Evolutionary conservation across 2,888 invertebrate species (phyloP).

Genomic region (Orchesellides sinensis): DNA sequence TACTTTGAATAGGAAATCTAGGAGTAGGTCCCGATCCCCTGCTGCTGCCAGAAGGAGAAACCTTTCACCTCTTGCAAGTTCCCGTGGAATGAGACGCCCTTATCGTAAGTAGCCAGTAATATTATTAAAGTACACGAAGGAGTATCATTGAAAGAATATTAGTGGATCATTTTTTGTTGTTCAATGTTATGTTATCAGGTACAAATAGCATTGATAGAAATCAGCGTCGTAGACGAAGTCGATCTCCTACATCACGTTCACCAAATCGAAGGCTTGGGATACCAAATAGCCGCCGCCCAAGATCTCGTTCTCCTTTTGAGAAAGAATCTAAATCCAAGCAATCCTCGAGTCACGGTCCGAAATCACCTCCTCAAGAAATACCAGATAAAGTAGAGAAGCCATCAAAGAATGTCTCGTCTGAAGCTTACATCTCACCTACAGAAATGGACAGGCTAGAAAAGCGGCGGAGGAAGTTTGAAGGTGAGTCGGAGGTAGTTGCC

Average conservation of each 20-base stretch:
- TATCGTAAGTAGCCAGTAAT: conserved; percentile 21
- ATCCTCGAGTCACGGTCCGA: conserved; percentile 29
- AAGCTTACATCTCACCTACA: neutral
- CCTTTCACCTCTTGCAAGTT: conserved; percentile 19
- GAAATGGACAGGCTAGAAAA: conserved; percentile 42
- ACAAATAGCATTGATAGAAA: conserved; percentile 45
- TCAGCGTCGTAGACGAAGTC: conserved; percentile 40
- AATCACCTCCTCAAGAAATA: conserved; percentile 18
- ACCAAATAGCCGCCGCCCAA: conserved; percentile 26
- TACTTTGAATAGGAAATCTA: conserved; percentile 35
- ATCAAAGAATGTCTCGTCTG: neutral
- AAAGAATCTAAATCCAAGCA: neutral
- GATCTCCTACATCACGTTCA: conserved; percentile 30
- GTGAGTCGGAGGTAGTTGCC: conserved; percentile 23
- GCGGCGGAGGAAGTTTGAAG: conserved; percentile 42
- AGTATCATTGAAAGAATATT: neutral
- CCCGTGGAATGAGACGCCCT: conserved; percentile 32
- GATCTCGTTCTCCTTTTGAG: conserved; percentile 21
- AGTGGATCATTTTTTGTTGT: too few species aligned
- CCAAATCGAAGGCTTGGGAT: conserved; percentile 10
- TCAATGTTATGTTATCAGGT: too few species aligned
- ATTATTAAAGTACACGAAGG: neutral
- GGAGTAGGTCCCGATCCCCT: conserved; percentile 45
- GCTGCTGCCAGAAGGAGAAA: conserved; percentile 31
- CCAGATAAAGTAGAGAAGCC: conserved; percentile 16